Evolutionary conservation across 1,140 invertebrate species (phyloP).

Genomic region (Planococcus citri): DNA sequence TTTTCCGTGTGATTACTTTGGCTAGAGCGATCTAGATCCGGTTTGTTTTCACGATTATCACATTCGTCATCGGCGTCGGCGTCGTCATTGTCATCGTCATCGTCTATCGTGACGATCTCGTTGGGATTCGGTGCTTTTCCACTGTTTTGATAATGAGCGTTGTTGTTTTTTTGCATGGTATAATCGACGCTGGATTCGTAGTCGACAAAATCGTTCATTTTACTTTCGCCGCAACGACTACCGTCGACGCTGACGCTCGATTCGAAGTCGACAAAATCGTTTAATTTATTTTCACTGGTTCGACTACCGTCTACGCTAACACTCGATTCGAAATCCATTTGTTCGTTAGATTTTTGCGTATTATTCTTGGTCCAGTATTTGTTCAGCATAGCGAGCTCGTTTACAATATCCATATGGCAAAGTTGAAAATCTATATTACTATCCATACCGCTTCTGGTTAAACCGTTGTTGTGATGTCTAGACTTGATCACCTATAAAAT

Average conservation of each 20-base stretch:
- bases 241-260: not conserved
- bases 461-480: not conserved
- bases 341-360: not conserved
- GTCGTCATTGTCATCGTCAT: not conserved
- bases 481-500: not conserved
- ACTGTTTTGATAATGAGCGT: not conserved
- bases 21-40: too few species aligned
- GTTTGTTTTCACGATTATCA: too few species aligned
- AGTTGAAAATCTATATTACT: not conserved
- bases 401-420: constrained; percentile 9
- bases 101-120: not conserved
- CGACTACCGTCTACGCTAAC: not conserved
- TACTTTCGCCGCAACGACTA: not conserved
- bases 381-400: constrained; percentile 7
- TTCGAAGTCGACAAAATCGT: constrained; percentile 8
- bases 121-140: not conserved
- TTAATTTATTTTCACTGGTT: constrained; percentile 9
- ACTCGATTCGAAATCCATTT: not conserved
- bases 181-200: not conserved
- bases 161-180: too few species aligned
- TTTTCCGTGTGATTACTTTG: not conserved
- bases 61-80: too few species aligned
- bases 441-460: not conserved
- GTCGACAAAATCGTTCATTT: constrained; percentile 12
- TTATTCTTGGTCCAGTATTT: constrained; percentile 12